Evolutionary conservation across 2,113 vertebrate genomes (phyloP).

Genomic region (western clawed frog (Xenopus tropicalis)): UCB_Xtro_10.0 CM004443.2:165995001-165995500

Average conservation of each 20-base stretch:
- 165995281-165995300: background rate
- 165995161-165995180: slow-evolving; percentile 10
- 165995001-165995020: no score
- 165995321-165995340: background rate
- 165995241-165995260: slow-evolving; percentile 3
- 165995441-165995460: slow-evolving; percentile 16
- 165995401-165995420: slow-evolving; percentile 4
- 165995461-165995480: slow-evolving; percentile 29
- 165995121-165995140: no score
- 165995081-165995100: background rate
- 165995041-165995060: no score
- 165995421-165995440: slow-evolving; percentile 26
- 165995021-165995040: no score
- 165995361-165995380: slow-evolving; percentile 12
- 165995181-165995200: background rate
- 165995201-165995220: slow-evolving; percentile 19
- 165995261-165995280: slow-evolving; percentile 24
- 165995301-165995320: background rate
- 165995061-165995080: no score
- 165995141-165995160: no score
- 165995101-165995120: background rate
- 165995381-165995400: background rate
- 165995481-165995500: slow-evolving; percentile 21
- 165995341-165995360: background rate
- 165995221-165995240: slow-evolving; percentile 20